These are phyloP conservation scores for Peromyscus attwateri DNA, from an alignment of 2,797 vertebrate genomes.

Conservation along the genomic window DNA sequence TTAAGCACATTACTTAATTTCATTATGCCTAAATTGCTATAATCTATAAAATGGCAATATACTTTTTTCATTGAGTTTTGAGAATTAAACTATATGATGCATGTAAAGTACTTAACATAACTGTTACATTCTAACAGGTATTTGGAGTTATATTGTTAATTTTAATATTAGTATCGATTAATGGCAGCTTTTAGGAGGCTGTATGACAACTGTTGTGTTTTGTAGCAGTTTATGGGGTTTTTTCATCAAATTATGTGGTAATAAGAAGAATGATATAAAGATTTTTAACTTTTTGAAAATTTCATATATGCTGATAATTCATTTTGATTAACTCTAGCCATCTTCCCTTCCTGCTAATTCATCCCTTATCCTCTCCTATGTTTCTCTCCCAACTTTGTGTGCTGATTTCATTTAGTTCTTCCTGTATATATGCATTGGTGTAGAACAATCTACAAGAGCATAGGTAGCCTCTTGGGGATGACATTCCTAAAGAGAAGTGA, in stretches of 20 bases:
- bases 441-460: background rate
- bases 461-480: background rate
- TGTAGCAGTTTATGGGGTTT: background rate
- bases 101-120: background rate
- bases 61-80: slow-evolving; percentile 22
- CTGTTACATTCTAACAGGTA: background rate
- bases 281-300: background rate
- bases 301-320: background rate
- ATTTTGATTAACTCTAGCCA: background rate
- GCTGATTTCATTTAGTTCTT: background rate
- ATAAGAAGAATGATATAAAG: background rate
- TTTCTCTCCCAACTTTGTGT: background rate
- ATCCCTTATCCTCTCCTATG: background rate
- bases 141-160: slow-evolving; percentile 22
- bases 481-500: background rate
- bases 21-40: slow-evolving; percentile 1
- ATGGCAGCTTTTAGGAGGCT: slow-evolving; percentile 10
- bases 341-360: background rate
- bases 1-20: slow-evolving; percentile 11
- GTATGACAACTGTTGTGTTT: background rate
- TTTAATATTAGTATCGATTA: slow-evolving; percentile 52
- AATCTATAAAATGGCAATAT: background rate
- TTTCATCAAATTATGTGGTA: slow-evolving; percentile 12
- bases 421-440: background rate
- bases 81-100: slow-evolving; percentile 32